Conservation (phyloP, 2,888 invertebrate species). For the Megastigmus dorsalis region DNA sequence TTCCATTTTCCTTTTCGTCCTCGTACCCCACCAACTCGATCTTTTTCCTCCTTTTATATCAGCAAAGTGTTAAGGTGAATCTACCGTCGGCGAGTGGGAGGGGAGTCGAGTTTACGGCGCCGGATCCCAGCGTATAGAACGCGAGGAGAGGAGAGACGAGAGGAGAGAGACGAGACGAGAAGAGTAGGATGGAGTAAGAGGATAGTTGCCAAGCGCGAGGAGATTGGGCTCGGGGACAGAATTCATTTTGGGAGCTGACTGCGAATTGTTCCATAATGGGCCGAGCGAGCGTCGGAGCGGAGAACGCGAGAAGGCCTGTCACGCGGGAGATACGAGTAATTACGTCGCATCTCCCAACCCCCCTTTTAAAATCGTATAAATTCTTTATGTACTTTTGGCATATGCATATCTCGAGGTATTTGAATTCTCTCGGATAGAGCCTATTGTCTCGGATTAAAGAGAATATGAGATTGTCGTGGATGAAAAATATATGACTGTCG, state of each 20-base stretch:
- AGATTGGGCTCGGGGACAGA: conserved; percentile 28
- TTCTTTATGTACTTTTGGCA: too few relatives aligned
- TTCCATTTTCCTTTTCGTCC: conserved; percentile 50
- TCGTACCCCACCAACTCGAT: conserved; percentile 30
- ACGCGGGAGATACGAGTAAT: conserved; percentile 44
- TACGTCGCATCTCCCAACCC: too few relatives aligned
- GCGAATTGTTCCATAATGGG: conserved; percentile 50
- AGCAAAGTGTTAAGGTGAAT: conserved; percentile 58
- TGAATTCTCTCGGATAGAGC: too few relatives aligned
- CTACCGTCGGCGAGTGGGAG: conserved; percentile 52
- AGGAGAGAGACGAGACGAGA: too few relatives aligned
- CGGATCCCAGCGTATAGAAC: conserved; percentile 39
- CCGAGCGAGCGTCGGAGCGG: not conserved
- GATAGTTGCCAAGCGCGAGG: conserved; percentile 20
- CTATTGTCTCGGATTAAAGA: too few relatives aligned
- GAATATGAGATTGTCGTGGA: too few relatives aligned
- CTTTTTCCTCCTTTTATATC: conserved; percentile 50
- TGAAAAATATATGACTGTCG: too few relatives aligned
- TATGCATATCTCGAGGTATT: too few relatives aligned
- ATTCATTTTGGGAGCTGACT: conserved; percentile 9
- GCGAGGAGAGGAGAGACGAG: conserved; percentile 1
- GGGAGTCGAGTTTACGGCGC: conserved; percentile 60
- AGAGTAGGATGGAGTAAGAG: conserved; percentile 29
- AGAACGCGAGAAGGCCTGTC: not conserved
- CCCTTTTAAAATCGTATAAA: too few relatives aligned